Evolutionary conservation across 2,113 vertebrate genomes (phyloP), one percentile per base, ranked within the genome.

Genomic region (Haemorhous mexicanus): DNA sequence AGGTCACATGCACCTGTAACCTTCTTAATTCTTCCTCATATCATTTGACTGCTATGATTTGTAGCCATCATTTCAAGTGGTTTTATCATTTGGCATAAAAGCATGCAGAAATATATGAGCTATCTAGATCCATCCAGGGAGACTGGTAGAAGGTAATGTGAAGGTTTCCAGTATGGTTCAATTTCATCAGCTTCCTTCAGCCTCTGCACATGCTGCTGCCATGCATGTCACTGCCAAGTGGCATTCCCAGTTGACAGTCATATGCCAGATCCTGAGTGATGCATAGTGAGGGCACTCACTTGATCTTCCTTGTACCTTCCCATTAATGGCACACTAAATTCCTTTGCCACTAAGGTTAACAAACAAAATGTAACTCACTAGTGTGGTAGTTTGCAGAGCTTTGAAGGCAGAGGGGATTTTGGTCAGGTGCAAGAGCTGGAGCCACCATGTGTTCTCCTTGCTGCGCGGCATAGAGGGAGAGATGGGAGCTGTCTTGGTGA

Each of bases 391-490:
- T 41, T 28, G 17, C 22, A 52, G 6, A 39, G 17, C 12, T 37
- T 47, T 70, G 53, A 74, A 72, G 47, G 15, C 2, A 3, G 11
- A 16, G 11, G 3, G 5, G 7, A 24, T 43, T 77, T 59, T 30
- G 41, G 22, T 75, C 32, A 69, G 28, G 10, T 28, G 16, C 26
- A 44, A 41, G 26, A 73, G 27, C 41, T 61, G 27, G 43, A 78
- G n/a, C 24, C 24, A 64, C 30, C 1, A 0, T 6, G 11, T 16
- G 16, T 28, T 43, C 9, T 23, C 28, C 0, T 0, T 28, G n/a
- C 41, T 18, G 17, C 0, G 0, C n/a, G 74, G 52, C 21, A 59
- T 2, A 30, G 30, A 28, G 3, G 13, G 44, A 80, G 39, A 87
- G 20, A 3, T 21, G 8, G 32, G 26, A 87, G 17, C 20, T 27